Percentiles rank a stretch among this genome's conserved stretches.
Conservation (phyloP, 2,113 vertebrate genomes). For the Ifrita kowaldi region DNA sequence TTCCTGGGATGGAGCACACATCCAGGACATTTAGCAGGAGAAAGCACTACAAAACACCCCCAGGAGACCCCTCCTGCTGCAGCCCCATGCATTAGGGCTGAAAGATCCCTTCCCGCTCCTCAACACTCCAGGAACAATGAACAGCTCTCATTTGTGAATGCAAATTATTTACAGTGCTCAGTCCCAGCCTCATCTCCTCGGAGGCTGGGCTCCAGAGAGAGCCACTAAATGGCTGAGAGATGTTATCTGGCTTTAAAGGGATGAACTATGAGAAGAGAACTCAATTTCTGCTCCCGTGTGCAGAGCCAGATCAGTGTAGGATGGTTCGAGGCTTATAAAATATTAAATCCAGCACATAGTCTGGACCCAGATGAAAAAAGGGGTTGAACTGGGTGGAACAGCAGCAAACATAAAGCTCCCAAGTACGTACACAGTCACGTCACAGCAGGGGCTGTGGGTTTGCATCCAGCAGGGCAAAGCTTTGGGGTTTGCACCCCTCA, state of each 20-base stretch:
- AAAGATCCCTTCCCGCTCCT: not conserved
- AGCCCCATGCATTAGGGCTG: not conserved
- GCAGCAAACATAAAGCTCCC: not conserved
- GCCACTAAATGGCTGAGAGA: constrained; percentile 11
- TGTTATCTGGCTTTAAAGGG: constrained; percentile 23
- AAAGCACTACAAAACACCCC: not conserved
- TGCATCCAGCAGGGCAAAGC: not conserved
- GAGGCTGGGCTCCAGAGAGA: not conserved
- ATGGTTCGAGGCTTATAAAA: constrained; percentile 3
- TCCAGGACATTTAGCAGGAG: not conserved
- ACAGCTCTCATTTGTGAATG: not conserved
- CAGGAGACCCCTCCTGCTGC: not conserved
- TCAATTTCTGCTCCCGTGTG: not conserved
- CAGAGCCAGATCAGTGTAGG: not conserved
- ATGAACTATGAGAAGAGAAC: constrained; percentile 22
- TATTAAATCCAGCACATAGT: not conserved
- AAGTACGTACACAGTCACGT: rapidly evolving
- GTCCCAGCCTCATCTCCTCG: not conserved
- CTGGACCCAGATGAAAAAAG: not conserved
- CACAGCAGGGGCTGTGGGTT: not conserved
- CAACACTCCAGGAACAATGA: not conserved
- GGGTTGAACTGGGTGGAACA: not conserved
- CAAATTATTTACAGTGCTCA: constrained; percentile 9
- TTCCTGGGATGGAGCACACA: not conserved
- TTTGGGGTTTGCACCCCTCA: not conserved